These are phyloP conservation scores for Xestia rhomboidea DNA, from an alignment of 2,888 invertebrate species.

Conservation along the genomic window DNA sequence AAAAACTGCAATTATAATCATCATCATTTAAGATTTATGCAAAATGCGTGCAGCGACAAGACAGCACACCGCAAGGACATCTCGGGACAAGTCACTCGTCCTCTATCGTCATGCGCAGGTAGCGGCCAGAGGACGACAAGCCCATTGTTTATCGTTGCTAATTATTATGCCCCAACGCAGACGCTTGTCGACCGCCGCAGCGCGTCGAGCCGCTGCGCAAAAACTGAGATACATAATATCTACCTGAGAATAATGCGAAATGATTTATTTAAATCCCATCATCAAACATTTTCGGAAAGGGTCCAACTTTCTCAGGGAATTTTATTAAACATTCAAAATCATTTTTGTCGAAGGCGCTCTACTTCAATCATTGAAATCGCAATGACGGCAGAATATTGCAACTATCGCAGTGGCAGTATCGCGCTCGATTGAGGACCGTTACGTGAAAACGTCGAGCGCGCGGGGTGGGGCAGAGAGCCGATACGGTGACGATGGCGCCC, in stretches of 20 bases:
- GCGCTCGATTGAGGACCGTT: slow-evolving; percentile 91
- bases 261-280: slow-evolving; percentile 60
- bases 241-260: slow-evolving; percentile 77
- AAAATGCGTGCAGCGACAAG: slow-evolving; percentile 75
- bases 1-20: slow-evolving; percentile 44
- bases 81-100: slow-evolving; percentile 86
- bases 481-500: slow-evolving; percentile 87
- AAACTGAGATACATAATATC: slow-evolving; percentile 78
- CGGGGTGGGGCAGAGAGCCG: slow-evolving; percentile 87
- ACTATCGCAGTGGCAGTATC: slow-evolving; percentile 87
- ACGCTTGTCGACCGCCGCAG: slow-evolving; percentile 81
- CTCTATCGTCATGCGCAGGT: slow-evolving; percentile 89
- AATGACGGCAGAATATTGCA: slow-evolving; percentile 81
- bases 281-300: slow-evolving; percentile 20
- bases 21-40: slow-evolving; percentile 66
- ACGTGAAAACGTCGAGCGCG: slow-evolving; percentile 89
- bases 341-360: slow-evolving; percentile 70
- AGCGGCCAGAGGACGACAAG: slow-evolving; percentile 88
- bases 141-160: slow-evolving; percentile 90
- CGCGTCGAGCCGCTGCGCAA: slow-evolving; percentile 77
- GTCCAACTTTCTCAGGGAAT: slow-evolving; percentile 10
- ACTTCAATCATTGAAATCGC: slow-evolving; percentile 79
- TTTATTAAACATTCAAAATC: slow-evolving; percentile 39
- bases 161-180: slow-evolving; percentile 89
- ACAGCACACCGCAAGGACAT: slow-evolving; percentile 81